Evolutionary conservation across 2,888 invertebrate species (phyloP).

Genomic region (Spodoptera picta): DNA sequence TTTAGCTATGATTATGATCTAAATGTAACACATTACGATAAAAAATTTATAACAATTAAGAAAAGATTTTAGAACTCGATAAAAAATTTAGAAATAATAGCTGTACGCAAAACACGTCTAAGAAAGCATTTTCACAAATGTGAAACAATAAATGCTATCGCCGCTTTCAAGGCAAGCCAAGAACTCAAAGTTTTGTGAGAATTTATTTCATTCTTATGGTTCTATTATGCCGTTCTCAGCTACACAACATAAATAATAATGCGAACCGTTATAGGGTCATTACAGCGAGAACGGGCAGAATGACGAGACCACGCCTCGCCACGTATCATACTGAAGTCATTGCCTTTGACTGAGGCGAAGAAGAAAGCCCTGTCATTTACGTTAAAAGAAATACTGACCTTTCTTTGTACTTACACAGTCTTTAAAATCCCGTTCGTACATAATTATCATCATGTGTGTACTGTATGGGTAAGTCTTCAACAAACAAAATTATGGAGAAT

Average conservation of each 20-base stretch:
- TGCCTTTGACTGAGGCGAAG: conserved; percentile 57
- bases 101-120: conserved; percentile 72
- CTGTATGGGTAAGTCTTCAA: no score
- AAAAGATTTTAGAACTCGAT: conserved; percentile 8
- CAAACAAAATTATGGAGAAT: not conserved
- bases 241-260: conserved; percentile 88
- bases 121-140: conserved; percentile 77
- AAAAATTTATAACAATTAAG: not conserved
- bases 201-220: conserved; percentile 88
- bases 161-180: conserved; percentile 81
- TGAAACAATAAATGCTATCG: conserved; percentile 83
- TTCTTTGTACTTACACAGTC: no score
- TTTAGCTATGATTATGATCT: no score
- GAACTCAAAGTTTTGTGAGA: conserved; percentile 82
- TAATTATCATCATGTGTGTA: no score
- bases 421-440: no score
- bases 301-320: conserved; percentile 70
- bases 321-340: conserved; percentile 53
- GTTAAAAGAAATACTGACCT: not conserved
- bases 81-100: conserved; percentile 62
- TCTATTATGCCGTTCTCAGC: conserved; percentile 87
- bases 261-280: conserved; percentile 86
- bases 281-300: conserved; percentile 80
- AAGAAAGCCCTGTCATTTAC: conserved; percentile 40
- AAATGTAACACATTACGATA: no score